Evolutionary conservation across 2,888 invertebrate species (phyloP), one percentile per base, ranked within the genome.

Genomic region (Cheiracanthium punctorium): DNA sequence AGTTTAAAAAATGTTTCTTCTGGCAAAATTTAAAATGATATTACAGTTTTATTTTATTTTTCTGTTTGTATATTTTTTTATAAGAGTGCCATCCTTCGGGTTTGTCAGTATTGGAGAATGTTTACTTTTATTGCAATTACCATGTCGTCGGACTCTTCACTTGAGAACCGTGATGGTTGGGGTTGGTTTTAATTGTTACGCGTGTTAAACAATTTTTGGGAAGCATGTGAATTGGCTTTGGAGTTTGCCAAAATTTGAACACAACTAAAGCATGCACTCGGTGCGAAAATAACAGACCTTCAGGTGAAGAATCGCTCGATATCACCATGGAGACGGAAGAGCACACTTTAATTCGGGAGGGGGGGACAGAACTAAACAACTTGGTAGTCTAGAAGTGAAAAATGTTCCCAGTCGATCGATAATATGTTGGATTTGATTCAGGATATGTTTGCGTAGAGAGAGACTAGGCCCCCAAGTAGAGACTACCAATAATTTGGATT

Each of bases 271-370:
- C 75, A 80, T 80, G 65, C 79, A 85, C 79, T 70, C 67, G 74
- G 80, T 70, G 85, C 64, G 52, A 86, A 86, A 85, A 79, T 85
- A 72, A 84, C 84, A 85, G 80, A 71, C 85, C 80, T 86, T 86
- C 80, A 86, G 80, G 58, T 80, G 64, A 75, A 69, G 77, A 67
- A 48, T 64, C 85, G 85, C 41, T 86, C 85, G 85, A 86, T 86
- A 86, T 86, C 71, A 37, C 43, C 80, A 86, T 86, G 48, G 85
- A 64, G 80, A 86, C 85, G 80, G 85, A 75, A 80, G 75, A 80
- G 70, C 71, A 64, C 80, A 80, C 80, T 80, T 80, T 75, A 80
- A 75, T 75, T 80, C 72, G 64, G 33, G 69, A 65, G 58, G 69
- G 75, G 69, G 77, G 80, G 67, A 43, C 67, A 67, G 79, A 79